Conservation (phyloP, 2,888 invertebrate species). For the Ectropis crepuscularia region DNA sequence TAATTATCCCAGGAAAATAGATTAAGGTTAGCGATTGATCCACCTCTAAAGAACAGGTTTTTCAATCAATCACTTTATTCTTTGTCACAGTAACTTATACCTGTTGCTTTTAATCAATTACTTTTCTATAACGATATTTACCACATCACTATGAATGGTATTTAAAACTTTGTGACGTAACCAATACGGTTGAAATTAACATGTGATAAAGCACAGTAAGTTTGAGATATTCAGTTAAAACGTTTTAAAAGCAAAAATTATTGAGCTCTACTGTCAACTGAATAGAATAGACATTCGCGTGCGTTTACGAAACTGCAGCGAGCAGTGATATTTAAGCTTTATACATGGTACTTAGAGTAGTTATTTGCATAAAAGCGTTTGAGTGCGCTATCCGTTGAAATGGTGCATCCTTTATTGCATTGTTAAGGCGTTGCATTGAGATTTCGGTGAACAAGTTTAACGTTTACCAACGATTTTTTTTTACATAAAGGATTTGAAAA, state of each 20-base stretch:
- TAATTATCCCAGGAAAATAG: conserved; percentile 5
- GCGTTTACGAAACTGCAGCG: neutral
- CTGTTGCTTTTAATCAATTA: conserved; percentile 18
- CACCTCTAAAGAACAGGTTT: conserved; percentile 22
- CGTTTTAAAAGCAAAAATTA: neutral
- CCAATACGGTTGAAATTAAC: conserved; percentile 16
- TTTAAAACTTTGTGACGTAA: neutral
- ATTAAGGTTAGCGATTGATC: neutral
- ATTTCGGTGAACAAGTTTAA: conserved; percentile 36
- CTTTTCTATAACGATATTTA: conserved; percentile 19
- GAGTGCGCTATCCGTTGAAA: conserved; percentile 26
- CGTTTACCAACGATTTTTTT: conserved; percentile 40
- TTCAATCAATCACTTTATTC: conserved; percentile 23
- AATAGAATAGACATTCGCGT: neutral
- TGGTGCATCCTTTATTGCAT: conserved; percentile 41
- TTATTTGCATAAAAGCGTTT: conserved; percentile 1
- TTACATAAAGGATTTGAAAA: conserved; percentile 26
- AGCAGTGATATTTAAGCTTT: conserved; percentile 4
- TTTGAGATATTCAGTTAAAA: neutral
- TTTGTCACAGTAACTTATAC: conserved; percentile 14
- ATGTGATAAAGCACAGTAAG: conserved; percentile 3
- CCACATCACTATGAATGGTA: conserved; percentile 5
- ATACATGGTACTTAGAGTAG: conserved; percentile 9
- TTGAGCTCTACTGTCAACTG: neutral
- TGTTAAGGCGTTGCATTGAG: conserved; percentile 29